Evolutionary conservation across 2,888 invertebrate species (phyloP).

Genomic region (Bimastos eiseni): DNA sequence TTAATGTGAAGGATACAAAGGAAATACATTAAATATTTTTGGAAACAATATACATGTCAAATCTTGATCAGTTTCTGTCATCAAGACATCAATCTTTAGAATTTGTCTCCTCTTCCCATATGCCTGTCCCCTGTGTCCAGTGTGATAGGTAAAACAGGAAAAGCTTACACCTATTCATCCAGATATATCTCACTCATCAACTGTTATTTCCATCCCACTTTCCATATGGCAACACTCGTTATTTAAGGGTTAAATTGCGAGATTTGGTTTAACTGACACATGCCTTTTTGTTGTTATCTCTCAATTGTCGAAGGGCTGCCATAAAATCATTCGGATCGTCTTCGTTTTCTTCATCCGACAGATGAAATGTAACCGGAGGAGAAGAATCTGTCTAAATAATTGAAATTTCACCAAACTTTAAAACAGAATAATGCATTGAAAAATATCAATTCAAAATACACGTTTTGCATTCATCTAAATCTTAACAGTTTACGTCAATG

Average conservation of each 20-base stretch:
- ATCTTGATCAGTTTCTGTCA: no score
- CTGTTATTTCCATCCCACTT: no score
- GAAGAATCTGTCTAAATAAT: background rate
- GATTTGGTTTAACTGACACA: background rate
- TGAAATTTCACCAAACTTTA: background rate
- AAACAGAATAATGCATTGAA: background rate
- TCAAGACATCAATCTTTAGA: no score
- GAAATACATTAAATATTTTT: no score
- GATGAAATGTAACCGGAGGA: constrained; percentile 1
- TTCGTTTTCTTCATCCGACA: constrained; percentile 1
- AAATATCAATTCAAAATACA: background rate
- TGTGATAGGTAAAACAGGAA: no score
- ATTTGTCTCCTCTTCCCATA: no score
- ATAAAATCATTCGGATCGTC: background rate
- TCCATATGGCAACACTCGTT: no score
- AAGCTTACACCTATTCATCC: no score
- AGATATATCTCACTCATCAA: no score
- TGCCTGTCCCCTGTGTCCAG: no score
- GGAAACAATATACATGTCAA: no score
- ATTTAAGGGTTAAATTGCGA: background rate
- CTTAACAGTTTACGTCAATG: background rate
- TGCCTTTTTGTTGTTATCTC: background rate
- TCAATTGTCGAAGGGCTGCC: background rate
- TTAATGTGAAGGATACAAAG: no score
- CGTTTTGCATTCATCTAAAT: background rate